Percentiles rank a stretch among this genome's conserved stretches.
These are phyloP conservation scores for Cherax destructor DNA, from an alignment of 1,140 invertebrate genomes.

Conservation along the genomic window DNA sequence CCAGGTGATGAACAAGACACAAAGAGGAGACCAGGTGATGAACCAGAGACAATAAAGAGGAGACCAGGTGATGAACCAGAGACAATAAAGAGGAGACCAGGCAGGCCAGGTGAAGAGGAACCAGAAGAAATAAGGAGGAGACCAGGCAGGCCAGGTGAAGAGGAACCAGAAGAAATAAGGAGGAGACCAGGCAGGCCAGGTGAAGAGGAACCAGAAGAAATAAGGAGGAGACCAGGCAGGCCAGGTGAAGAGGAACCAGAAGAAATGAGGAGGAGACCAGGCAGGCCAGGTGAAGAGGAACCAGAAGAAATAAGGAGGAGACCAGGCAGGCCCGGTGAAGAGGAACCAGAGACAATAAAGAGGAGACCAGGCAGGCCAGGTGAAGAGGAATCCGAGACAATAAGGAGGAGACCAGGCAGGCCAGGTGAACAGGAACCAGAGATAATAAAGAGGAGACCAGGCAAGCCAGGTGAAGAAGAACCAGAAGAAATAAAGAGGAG, in stretches of 20 bases:
- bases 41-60: too few relatives aligned
- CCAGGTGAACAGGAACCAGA: neutral
- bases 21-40: too few relatives aligned
- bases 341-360: neutral
- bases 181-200: too few relatives aligned
- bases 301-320: neutral
- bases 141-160: too few relatives aligned
- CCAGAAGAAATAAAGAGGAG: slow-evolving; percentile 10
- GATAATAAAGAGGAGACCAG: neutral
- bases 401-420: neutral
- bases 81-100: too few relatives aligned
- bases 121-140: too few relatives aligned
- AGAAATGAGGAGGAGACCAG: neutral
- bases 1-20: too few relatives aligned
- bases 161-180: too few relatives aligned
- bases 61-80: too few relatives aligned
- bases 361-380: neutral
- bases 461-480: neutral
- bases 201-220: too few relatives aligned
- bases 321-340: neutral
- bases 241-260: neutral
- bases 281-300: neutral
- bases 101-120: too few relatives aligned
- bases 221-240: too few relatives aligned
- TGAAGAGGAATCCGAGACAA: neutral